Percentiles rank a stretch among this genome's conserved stretches.
These are phyloP conservation scores for Dallia pectoralis DNA, from an alignment of 2,797 vertebrate genomes.

Conservation along the genomic window DNA sequence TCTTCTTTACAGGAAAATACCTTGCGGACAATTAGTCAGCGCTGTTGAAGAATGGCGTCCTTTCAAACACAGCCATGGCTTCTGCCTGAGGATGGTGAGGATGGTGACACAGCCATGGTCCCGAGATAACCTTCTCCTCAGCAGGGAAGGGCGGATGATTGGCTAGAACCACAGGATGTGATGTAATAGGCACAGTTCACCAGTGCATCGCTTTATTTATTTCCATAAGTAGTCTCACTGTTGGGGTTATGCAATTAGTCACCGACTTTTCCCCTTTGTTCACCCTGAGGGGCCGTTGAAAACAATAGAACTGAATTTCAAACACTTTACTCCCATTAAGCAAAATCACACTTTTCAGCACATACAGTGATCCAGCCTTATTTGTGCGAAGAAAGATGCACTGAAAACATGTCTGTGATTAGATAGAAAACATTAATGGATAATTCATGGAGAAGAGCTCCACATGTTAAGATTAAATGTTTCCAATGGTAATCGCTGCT, in stretches of 20 bases:
- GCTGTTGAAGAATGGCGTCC: slow-evolving; percentile 40
- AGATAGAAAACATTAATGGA: slow-evolving; percentile 24
- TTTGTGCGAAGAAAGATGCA: slow-evolving; percentile 53
- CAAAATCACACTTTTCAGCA: slow-evolving; percentile 53
- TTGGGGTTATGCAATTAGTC: slow-evolving; percentile 73
- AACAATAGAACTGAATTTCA: slow-evolving; percentile 41
- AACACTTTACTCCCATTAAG: slow-evolving; percentile 53
- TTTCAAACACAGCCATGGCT: slow-evolving; percentile 50
- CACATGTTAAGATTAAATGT: background rate
- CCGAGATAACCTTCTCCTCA: slow-evolving; percentile 37
- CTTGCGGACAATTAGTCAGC: slow-evolving; percentile 92
- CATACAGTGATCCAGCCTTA: slow-evolving; percentile 64
- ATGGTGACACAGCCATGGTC: slow-evolving; percentile 51
- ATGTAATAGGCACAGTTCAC: slow-evolving; percentile 31
- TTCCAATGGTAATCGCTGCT: background rate
- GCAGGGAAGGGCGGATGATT: slow-evolving; percentile 37
- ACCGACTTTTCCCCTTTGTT: slow-evolving; percentile 52
- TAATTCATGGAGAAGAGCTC: background rate
- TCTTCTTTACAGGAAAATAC: slow-evolving; percentile 89
- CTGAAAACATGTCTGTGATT: slow-evolving; percentile 57
- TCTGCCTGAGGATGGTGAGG: slow-evolving; percentile 59
- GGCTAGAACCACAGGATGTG: slow-evolving; percentile 5
- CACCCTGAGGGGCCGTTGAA: slow-evolving; percentile 39
- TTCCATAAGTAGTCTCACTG: slow-evolving; percentile 44
- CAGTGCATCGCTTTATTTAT: slow-evolving; percentile 41